Base-by-base conservation (phyloP, 2,888 invertebrate genomes). In the Sturmia bella region DNA sequence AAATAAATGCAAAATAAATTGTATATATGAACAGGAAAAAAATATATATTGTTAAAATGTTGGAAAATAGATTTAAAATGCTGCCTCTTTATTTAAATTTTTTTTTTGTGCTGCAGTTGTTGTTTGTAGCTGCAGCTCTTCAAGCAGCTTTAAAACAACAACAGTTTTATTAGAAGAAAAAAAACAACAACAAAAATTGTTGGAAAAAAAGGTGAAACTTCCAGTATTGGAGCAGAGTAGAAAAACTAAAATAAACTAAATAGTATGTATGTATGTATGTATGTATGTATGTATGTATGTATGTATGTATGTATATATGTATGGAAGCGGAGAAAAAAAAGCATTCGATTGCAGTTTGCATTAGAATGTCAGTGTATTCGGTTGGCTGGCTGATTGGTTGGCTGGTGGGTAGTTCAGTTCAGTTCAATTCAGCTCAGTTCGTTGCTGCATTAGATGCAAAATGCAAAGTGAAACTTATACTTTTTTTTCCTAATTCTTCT, bases 161-260 rank as follows among this genome's bases (percentile, higher is more conserved):
- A 9, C 39, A 37, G 19, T 50, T 39, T n/a, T 41, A 59, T 45
- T 45, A 54, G 5, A 43, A 21, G 45, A 68, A 54, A 45, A 48
- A 24, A 37, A 21, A 15, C 54, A 41, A 12, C 17, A 12, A 39
- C 13, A 50, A 27, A n/a, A 5, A 32, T 32, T 32, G 5, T 24
- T 6, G 24, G 19, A 56, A 70, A 77, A 32, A 64, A 73, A 70
- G 57, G 77, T 78, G 77, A 82, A 74, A 82, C 82, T 78, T 82
- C 74, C 82, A 82, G 77, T 74, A 74, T 45, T 82, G 70, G 64
- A 78, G 81, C 73, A 64, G 59, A 78, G 81, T 77, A 81, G 56
- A 48, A 68, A 76, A 80, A 64, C 72, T 72, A 68, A 74, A 80
- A 80, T 54, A 72, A 76, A 76, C 76, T 74, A 66, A 77, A 77